Evolutionary conservation across 92 coral and sea anemone genomes (phyloP).

Genomic region (Chrysogorgia sp.): DNA sequence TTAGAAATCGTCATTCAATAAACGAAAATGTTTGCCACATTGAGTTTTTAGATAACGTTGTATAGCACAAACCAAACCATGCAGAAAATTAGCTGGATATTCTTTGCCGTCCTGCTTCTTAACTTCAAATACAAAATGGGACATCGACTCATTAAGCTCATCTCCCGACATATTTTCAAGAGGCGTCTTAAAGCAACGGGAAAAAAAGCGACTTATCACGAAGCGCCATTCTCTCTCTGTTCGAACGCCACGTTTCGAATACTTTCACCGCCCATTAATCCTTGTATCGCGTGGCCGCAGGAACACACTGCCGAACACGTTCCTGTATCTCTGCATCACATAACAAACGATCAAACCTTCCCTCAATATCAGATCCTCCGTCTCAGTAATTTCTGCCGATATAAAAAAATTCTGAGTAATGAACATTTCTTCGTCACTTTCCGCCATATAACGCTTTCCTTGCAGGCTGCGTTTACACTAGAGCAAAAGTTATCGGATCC

Average conservation of each 20-base stretch:
- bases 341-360: conserved; percentile 13
- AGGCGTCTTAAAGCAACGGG: background rate
- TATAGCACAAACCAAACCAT: conserved; percentile 40
- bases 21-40: too few species aligned
- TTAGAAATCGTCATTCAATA: too few species aligned
- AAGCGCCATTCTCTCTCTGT: conserved; percentile 13
- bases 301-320: conserved; percentile 31
- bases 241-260: conserved; percentile 44
- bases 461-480: too few species aligned
- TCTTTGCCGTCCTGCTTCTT: conserved; percentile 11
- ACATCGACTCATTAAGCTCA: conserved; percentile 12
- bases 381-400: too few species aligned
- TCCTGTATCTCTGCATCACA: background rate
- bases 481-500: too few species aligned
- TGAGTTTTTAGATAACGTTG: conserved; percentile 26
- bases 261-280: conserved; percentile 45
- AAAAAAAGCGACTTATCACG: background rate
- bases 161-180: conserved; percentile 7
- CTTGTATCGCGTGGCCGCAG: conserved; percentile 37
- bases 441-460: too few species aligned
- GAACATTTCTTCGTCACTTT: too few species aligned
- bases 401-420: too few species aligned
- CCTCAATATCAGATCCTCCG: too few species aligned
- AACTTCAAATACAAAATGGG: conserved; percentile 10
- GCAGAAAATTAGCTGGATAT: conserved; percentile 44